Conservation (phyloP, 2,113 vertebrate genomes). For the Mormoops blainvillei region DNA sequence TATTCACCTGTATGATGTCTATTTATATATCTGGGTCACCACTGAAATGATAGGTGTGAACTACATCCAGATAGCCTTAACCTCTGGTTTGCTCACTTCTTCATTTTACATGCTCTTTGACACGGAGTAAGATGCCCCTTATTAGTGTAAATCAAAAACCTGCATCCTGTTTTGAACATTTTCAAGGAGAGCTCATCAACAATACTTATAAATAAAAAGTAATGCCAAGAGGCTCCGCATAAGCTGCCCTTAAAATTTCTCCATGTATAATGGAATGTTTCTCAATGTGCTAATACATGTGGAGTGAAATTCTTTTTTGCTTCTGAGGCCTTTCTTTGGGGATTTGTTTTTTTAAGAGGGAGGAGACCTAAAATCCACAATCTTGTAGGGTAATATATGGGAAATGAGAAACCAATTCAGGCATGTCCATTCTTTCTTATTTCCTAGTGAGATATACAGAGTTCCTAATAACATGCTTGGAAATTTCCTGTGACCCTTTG, state of each 20-base stretch:
- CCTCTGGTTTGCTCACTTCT: background rate
- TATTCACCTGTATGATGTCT: constrained; percentile 3
- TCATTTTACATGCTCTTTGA: background rate
- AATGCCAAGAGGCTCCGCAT: background rate
- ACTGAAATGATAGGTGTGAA: background rate
- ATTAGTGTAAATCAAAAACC: background rate
- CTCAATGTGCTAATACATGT: background rate
- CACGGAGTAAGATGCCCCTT: background rate
- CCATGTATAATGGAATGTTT: background rate
- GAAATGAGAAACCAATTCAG: background rate
- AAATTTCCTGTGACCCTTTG: background rate
- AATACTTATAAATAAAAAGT: constrained; percentile 29
- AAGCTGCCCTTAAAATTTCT: background rate
- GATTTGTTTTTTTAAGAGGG: background rate
- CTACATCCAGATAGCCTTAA: background rate
- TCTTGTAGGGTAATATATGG: background rate
- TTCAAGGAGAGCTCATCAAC: background rate
- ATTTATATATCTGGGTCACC: constrained; percentile 59
- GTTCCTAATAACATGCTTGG: constrained; percentile 8
- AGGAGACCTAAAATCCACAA: background rate
- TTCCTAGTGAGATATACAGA: background rate
- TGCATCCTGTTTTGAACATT: background rate
- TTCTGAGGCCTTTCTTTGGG: background rate
- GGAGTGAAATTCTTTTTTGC: background rate
- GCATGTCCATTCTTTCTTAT: background rate